Evolutionary conservation across 2,113 vertebrate species (phyloP).

Genomic region (Pedetes capensis): DNA sequence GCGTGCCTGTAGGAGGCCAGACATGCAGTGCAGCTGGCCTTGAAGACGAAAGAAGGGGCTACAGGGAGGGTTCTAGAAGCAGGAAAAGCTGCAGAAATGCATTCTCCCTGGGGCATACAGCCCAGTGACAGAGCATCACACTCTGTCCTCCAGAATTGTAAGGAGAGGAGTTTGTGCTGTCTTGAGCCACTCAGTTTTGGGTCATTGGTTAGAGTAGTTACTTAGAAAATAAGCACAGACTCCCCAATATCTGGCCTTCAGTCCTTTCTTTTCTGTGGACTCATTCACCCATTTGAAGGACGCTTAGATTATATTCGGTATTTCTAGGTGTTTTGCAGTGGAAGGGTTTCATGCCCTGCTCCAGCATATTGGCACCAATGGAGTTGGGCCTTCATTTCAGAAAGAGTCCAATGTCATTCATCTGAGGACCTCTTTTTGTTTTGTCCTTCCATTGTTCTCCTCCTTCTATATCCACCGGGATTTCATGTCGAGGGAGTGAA

Average conservation of each 20-base stretch:
- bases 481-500: background rate
- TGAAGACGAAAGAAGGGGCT: background rate
- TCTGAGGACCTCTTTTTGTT: background rate
- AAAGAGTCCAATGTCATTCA: fast-evolving
- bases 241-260: background rate
- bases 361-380: background rate
- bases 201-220: background rate
- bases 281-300: background rate
- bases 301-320: background rate
- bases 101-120: background rate
- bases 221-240: background rate
- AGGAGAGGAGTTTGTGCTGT: background rate
- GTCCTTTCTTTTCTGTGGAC: background rate
- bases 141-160: background rate
- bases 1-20: background rate
- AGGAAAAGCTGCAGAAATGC: background rate
- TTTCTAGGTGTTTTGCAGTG: background rate
- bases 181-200: background rate
- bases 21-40: no score
- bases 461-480: background rate
- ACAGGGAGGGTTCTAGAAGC: background rate
- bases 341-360: background rate
- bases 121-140: background rate
- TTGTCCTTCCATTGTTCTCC: background rate
- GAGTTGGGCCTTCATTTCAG: background rate